These are phyloP conservation scores for Mechanitis messenoides DNA, from an alignment of 2,888 invertebrate species.

Conservation along the genomic window DNA sequence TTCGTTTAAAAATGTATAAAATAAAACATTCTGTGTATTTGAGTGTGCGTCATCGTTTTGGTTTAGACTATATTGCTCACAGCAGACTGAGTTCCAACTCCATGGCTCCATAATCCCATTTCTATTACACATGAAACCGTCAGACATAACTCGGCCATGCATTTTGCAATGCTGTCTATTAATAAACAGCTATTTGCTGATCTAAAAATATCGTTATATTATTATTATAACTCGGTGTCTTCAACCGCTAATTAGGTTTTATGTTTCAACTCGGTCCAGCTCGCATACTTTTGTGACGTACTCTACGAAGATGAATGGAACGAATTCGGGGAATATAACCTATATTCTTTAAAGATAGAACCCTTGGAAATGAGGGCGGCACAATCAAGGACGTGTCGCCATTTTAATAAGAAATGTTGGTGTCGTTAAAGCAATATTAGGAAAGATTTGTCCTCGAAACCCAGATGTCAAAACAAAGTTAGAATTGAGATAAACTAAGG, in stretches of 20 bases:
- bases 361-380: constrained; percentile 37
- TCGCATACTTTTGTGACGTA: constrained; percentile 25
- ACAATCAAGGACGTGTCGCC: constrained; percentile 54
- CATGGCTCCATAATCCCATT: constrained; percentile 21
- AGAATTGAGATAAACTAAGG: constrained; percentile 34
- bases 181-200: constrained; percentile 57
- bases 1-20: constrained; percentile 12
- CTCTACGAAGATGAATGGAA: constrained; percentile 25
- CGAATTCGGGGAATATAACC: constrained; percentile 26
- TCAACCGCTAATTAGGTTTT: constrained; percentile 71
- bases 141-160: constrained; percentile 74
- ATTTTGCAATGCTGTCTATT: constrained; percentile 67
- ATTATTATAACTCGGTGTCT: constrained; percentile 68
- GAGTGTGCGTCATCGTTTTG: constrained; percentile 9
- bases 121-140: constrained; percentile 25
- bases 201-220: constrained; percentile 64
- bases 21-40: neutral
- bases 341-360: constrained; percentile 21
- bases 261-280: constrained; percentile 29
- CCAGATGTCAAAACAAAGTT: constrained; percentile 46
- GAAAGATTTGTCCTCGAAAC: constrained; percentile 38
- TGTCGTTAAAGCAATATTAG: constrained; percentile 27
- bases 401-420: constrained; percentile 22
- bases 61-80: constrained; percentile 16
- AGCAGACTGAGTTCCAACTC: constrained; percentile 16